Conservation (phyloP, 2,888 invertebrate genomes). For the Cerastoderma edule region DNA sequence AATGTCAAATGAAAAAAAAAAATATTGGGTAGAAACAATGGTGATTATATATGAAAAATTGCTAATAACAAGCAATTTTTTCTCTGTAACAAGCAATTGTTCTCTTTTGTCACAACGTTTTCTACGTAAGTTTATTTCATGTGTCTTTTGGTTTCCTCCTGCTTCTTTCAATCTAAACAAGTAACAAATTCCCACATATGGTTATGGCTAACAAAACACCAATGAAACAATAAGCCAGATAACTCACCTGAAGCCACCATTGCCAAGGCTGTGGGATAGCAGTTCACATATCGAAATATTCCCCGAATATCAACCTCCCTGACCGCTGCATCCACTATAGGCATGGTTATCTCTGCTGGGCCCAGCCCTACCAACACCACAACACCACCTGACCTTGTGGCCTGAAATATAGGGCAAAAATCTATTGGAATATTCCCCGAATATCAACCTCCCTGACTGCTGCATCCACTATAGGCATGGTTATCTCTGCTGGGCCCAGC, state of each 20-base stretch:
- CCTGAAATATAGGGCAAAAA: slow-evolving; percentile 86
- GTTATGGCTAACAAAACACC: neutral
- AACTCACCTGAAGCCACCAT: slow-evolving; percentile 79
- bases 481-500: slow-evolving; percentile 91
- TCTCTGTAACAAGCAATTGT: too few relatives aligned
- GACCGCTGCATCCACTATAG: slow-evolving; percentile 91
- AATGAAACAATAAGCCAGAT: neutral
- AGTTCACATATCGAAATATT: slow-evolving; percentile 92
- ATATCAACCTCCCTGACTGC: slow-evolving; percentile 95
- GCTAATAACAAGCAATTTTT: too few relatives aligned
- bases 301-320: slow-evolving; percentile 97
- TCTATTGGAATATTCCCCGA: slow-evolving; percentile 96
- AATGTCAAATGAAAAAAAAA: too few relatives aligned
- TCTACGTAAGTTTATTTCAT: neutral
- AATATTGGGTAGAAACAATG: too few relatives aligned
- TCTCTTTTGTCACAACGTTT: too few relatives aligned
- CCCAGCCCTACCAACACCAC: slow-evolving; percentile 96
- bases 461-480: slow-evolving; percentile 92
- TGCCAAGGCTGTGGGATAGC: slow-evolving; percentile 81
- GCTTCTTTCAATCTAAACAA: too few relatives aligned
- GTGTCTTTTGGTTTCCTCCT: too few relatives aligned
- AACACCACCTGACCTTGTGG: slow-evolving; percentile 93
- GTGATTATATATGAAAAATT: too few relatives aligned
- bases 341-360: slow-evolving; percentile 90
- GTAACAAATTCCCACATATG: too few relatives aligned